These are phyloP conservation scores for Drosophila sp. DNA, from an alignment of 1,140 invertebrate genomes.

Conservation along the genomic window DNA sequence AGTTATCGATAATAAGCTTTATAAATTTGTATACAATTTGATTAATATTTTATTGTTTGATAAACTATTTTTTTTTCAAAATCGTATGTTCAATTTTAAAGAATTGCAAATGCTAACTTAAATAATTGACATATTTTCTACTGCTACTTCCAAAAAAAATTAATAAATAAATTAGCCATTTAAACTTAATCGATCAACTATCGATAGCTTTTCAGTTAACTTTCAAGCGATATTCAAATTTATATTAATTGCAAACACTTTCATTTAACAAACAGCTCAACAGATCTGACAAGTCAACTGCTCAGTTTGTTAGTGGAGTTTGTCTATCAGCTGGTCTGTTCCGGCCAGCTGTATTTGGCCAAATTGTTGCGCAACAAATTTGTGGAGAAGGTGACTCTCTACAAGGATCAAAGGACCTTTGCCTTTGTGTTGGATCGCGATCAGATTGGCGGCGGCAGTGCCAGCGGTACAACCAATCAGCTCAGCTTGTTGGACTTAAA, in stretches of 20 bases:
- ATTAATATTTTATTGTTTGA: no score
- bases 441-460: constrained; percentile 1
- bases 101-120: no score
- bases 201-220: constrained; percentile 1
- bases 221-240: background rate
- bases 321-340: constrained; percentile 94
- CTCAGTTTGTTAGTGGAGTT: constrained; percentile 94
- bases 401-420: constrained; percentile 69
- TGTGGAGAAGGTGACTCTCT: constrained; percentile 89
- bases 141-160: no score
- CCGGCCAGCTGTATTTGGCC: constrained; percentile 94
- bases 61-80: no score
- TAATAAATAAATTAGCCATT: no score
- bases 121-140: no score
- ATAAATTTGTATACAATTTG: background rate
- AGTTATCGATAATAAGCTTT: background rate
- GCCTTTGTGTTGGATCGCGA: constrained; percentile 45
- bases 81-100: no score
- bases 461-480: constrained; percentile 28
- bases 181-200: no score
- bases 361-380: constrained; percentile 95
- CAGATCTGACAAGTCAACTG: constrained; percentile 91
- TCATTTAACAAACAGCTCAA: constrained; percentile 87
- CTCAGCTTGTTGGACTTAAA: constrained; percentile 95
- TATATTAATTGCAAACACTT: constrained; percentile 12